Conservation (phyloP, 2,797 vertebrate species). For the Xyrichtys novacula region DNA sequence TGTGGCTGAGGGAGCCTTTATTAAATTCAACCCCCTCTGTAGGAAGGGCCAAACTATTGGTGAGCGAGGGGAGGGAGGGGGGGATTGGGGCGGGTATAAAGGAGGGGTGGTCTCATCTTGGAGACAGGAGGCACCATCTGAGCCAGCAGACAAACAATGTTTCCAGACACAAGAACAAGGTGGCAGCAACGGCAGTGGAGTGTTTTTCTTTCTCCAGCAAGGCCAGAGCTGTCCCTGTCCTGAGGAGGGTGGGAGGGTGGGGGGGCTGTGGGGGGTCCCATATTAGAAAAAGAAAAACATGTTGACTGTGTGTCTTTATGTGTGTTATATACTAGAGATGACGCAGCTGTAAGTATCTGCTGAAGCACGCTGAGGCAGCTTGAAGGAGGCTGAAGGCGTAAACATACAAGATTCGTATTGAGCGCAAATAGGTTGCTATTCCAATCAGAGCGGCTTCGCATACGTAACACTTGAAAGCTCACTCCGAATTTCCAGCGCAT, state of each 20-base stretch:
- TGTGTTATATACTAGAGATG: slow-evolving; percentile 38
- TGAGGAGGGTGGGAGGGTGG: background rate
- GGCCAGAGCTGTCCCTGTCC: slow-evolving; percentile 21
- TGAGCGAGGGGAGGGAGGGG: slow-evolving; percentile 32
- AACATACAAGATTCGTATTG: too few species aligned
- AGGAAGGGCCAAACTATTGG: slow-evolving; percentile 56
- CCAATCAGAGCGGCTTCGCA: too few species aligned
- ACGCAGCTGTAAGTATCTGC: slow-evolving; percentile 57
- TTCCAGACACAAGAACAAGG: slow-evolving; percentile 68
- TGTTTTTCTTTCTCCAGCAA: slow-evolving; percentile 32
- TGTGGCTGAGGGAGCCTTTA: slow-evolving; percentile 80
- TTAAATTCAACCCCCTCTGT: slow-evolving; percentile 74
- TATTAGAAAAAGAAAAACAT: too few species aligned
- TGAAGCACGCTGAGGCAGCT: slow-evolving; percentile 62
- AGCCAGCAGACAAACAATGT: slow-evolving; percentile 75
- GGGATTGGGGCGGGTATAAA: slow-evolving; percentile 1
- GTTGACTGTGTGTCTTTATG: slow-evolving; percentile 6
- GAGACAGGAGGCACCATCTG: slow-evolving; percentile 76
- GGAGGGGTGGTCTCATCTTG: slow-evolving; percentile 63
- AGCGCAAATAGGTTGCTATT: too few species aligned
- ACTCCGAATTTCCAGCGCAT: too few species aligned
- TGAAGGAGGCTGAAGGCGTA: slow-evolving; percentile 52
- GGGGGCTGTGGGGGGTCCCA: background rate
- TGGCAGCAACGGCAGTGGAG: slow-evolving; percentile 56
- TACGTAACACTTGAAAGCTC: too few species aligned